A percentile compares a stretch with the other conserved stretches of the same genome.
phyloP scores from a whole-genome alignment of 2,888 invertebrate genomes.

The Boloria euphrosyne region DNA sequence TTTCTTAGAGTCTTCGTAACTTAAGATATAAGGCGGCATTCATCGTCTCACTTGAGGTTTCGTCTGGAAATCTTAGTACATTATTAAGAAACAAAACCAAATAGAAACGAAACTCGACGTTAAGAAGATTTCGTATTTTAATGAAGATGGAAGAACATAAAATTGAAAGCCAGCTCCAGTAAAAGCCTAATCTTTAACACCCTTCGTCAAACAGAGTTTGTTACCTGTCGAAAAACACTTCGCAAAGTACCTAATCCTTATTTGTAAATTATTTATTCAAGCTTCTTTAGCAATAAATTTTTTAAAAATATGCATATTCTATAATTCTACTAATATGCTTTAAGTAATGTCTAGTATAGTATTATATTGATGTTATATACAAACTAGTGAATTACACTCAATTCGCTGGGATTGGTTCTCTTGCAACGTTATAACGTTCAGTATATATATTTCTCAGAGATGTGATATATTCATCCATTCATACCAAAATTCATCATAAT shows the following conservation, averaged over 20 bases:
- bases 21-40: slow-evolving; percentile 23
- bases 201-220: slow-evolving; percentile 10
- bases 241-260: neutral
- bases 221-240: slow-evolving; percentile 2
- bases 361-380: too few relatives aligned
- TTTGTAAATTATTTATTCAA: neutral
- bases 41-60: slow-evolving; percentile 12
- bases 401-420: too few relatives aligned
- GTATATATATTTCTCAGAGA: too few relatives aligned
- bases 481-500: too few relatives aligned
- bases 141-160: neutral
- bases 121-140: slow-evolving; percentile 8
- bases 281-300: neutral
- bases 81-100: slow-evolving; percentile 16
- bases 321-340: too few relatives aligned
- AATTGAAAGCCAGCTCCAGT: slow-evolving; percentile 1
- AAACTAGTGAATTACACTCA: too few relatives aligned
- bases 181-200: neutral
- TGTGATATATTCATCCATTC: too few relatives aligned
- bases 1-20: slow-evolving; percentile 21
- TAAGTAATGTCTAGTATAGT: too few relatives aligned
- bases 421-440: too few relatives aligned
- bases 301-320: neutral
- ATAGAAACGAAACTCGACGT: neutral
- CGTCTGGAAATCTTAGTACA: slow-evolving; percentile 8